Evolutionary conservation across 2,888 invertebrate species (phyloP), one percentile per base, ranked within the genome.

Genomic region (Vesta saturnalis): DNA sequence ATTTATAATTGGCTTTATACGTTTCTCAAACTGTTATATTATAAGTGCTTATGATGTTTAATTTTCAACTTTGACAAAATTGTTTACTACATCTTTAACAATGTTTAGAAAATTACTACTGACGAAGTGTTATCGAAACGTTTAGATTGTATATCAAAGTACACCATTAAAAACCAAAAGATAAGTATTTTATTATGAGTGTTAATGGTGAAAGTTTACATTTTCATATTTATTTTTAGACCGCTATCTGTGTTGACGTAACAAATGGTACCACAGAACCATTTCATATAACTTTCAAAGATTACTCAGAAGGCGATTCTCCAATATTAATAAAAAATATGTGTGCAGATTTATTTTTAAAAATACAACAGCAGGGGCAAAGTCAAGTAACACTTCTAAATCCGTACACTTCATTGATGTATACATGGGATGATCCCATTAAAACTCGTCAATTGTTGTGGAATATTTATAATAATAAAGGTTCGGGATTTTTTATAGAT

Each of bases 381-480:
- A 85, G 86, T 18, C 88, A 90, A 83, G 93, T 93, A 54, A 92
- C 92, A 0, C 83, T 94, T 21, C 82, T 94, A 56, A 92, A 91
- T 76, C 93, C 94, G 0, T 90, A 89, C 74, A 90, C 94, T 81
- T 90, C 91, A 8, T 85, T 94, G 78, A 81, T 94, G 35, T 94
- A 94, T 79, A 94, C 94, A 0, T 95, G 94, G 94, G 94, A 94
- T 77, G 94, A 95, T 81, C 94, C 94, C 0, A 89, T 89, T 0
- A 89, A 90, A 62, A 89, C 91, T 12, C 85, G 93, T 69, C 88
- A 88, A 59, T 85, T 95, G 1, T 85, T 92, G 74, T 94, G 94
- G 94, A 94, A 94, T 79, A 90, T 93, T 12, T 94, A 94, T 81
- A 93, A 92, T 75, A 91, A 92, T 75, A 92, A 91, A 79, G 90